Evolutionary conservation across 2,797 vertebrate species (phyloP).

Genomic region (Sebastes minor): DNA sequence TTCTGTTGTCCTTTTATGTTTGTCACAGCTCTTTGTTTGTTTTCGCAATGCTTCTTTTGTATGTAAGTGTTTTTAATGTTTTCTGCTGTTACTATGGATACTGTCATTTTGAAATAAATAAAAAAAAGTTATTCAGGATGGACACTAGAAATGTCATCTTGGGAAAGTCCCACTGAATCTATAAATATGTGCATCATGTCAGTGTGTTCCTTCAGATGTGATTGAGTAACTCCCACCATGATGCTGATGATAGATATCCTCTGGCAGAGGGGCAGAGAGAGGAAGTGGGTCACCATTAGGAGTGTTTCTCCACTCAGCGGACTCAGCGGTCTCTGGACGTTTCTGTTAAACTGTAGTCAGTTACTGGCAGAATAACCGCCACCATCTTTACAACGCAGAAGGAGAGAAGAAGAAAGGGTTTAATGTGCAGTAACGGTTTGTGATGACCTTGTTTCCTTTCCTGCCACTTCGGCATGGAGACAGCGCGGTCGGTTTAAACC

Average conservation of each 20-base stretch:
- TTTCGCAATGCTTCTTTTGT: no score
- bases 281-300: slow-evolving; percentile 54
- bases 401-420: background rate
- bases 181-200: background rate
- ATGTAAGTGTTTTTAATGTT: no score
- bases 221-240: no score
- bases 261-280: background rate
- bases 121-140: no score
- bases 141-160: no score
- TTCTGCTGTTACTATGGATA: no score
- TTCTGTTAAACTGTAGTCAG: background rate
- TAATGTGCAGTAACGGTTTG: background rate
- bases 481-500: slow-evolving; percentile 62
- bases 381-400: background rate
- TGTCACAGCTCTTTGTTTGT: no score
- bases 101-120: no score
- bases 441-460: slow-evolving; percentile 53
- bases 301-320: background rate
- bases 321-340: background rate
- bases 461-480: slow-evolving; percentile 60
- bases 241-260: no score
- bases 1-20: no score
- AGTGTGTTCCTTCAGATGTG: background rate
- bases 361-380: background rate
- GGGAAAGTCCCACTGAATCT: background rate